Evolutionary conservation across 2,888 invertebrate species (phyloP), one percentile per base, ranked within the genome.

Genomic region (Dryomyza anilis): DNA sequence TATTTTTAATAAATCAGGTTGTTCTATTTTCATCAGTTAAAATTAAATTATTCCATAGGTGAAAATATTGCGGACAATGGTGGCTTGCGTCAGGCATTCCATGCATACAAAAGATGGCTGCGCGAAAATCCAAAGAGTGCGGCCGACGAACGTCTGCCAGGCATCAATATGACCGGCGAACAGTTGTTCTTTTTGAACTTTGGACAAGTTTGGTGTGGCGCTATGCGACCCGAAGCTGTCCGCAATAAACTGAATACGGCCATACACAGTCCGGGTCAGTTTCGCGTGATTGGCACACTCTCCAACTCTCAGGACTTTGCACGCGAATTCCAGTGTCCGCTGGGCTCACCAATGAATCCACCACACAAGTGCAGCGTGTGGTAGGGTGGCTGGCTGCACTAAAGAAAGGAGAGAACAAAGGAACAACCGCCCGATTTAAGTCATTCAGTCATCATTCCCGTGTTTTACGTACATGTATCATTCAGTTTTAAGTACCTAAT

Each of bases 21-120:
- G 29, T 8, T 7, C 27, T 23, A 23, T 58, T 33, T 30, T 33
- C 4, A 16, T 53, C 3, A 7, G 46, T 21, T 53, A 2, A 23
- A 12, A 12, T 8, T 27, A 14, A 14, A 2, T 5, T 50, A 12
- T 43, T 19, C 23, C 23, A n/a, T 53, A 79, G 79, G 79, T 55
- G 97, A 97, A 83, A 97, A 98, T 78, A 97, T 98, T 75, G 97
- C 97, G 0, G 98, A 98, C 80, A 97, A 97, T 78, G 97, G 97
- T 0, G 97, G 97, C 0, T 87, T 98, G 60, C 95, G 96, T 76
- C 94, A 96, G 82, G 93, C 96, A 0, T 97, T 92, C 72, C 86
- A 91, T 78, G 95, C 95, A 1, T 96, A 95, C 81, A 86, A 90
- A 70, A 88, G 89, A 70, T 95, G 94, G 92, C 84, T 92, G 12